Conservation (phyloP, 2,888 invertebrate species). For the Gryllus longicercus region DNA sequence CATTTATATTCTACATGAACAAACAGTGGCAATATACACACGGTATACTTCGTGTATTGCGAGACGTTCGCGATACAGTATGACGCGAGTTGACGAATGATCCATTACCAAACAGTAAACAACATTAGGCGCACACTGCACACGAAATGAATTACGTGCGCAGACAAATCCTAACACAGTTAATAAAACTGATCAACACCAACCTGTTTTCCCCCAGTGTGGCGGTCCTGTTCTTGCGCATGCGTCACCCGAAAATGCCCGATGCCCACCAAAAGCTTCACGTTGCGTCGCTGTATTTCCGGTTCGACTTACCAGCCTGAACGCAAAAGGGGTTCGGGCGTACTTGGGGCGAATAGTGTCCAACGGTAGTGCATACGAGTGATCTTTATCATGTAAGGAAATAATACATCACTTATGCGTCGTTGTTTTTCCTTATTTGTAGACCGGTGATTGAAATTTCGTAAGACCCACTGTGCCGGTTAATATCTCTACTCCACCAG, state of each 20-base stretch:
- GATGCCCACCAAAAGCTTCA: slow-evolving; percentile 18
- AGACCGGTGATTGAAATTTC: too few relatives aligned
- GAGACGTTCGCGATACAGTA: background rate
- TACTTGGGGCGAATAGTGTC: too few relatives aligned
- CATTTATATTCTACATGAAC: too few relatives aligned
- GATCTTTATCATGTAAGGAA: too few relatives aligned
- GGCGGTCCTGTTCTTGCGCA: slow-evolving; percentile 29
- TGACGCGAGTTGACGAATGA: slow-evolving; percentile 8
- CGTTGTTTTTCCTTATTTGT: too few relatives aligned
- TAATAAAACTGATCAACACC: slow-evolving; percentile 29
- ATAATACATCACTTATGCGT: too few relatives aligned
- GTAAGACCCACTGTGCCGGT: too few relatives aligned
- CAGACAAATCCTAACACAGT: too few relatives aligned
- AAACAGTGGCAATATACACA: background rate
- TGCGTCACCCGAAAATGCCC: slow-evolving; percentile 26
- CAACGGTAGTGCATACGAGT: too few relatives aligned
- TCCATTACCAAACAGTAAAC: slow-evolving; percentile 5
- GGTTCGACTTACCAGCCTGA: slow-evolving; percentile 18
- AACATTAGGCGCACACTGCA: background rate
- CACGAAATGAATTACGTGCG: background rate
- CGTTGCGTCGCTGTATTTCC: slow-evolving; percentile 25
- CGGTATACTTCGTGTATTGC: background rate
- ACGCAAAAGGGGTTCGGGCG: slow-evolving; percentile 3
- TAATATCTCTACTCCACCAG: too few relatives aligned
- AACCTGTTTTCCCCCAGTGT: slow-evolving; percentile 33